Evolutionary conservation across 2,888 invertebrate species (phyloP), one percentile per base, ranked within the genome.

Genomic region (Yponomeuta plumbellus): DNA sequence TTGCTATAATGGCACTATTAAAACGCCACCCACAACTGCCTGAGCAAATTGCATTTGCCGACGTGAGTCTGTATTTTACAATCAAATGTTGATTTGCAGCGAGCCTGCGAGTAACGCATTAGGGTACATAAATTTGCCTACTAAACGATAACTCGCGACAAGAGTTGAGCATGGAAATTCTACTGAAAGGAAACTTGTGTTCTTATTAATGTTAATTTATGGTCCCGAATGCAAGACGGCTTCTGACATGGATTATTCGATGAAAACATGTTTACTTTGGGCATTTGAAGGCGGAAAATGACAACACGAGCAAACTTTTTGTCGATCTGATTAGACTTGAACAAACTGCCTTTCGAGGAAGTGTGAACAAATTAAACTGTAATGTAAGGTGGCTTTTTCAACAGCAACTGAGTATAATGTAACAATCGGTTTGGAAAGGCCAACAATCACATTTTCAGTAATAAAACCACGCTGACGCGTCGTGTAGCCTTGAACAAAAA

Each of bases 21-120:
- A 88, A 88, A 86, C 83, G 80, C 85, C 86, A 86, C 89, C 90
- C 88, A 89, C 89, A 82, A 84, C 83, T 83, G 81, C 81, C 44
- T 77, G 78, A 83, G 83, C 86, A 87, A 88, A 87, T 88, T 88
- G 86, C 86, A 84, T 85, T 84, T 80, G 81, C 84, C 80, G 83
- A 84, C 85, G 84, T 83, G 80, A 82, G 80, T 81, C 77, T 81
- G 84, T 84, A 86, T 85, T 83, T 83, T 83, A 88, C 87, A 87
- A 88, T 87, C 88, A 86, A 86, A 88, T 83, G 85, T 86, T 88
- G 86, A 88, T 88, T 88, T 86, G 85, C 80, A 77, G 77, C 75
- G 75, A 78, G 82, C 84, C 62, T 84, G 85, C 84, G 83, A 84
- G 80, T 83, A 79, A 78, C 81, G 81, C 81, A 86, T 84, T 85